Percentiles rank a stretch among this genome's conserved stretches.
phyloP scores from a whole-genome alignment of 2,113 vertebrate genomes.

The Sebastes schlegelii region DNA sequence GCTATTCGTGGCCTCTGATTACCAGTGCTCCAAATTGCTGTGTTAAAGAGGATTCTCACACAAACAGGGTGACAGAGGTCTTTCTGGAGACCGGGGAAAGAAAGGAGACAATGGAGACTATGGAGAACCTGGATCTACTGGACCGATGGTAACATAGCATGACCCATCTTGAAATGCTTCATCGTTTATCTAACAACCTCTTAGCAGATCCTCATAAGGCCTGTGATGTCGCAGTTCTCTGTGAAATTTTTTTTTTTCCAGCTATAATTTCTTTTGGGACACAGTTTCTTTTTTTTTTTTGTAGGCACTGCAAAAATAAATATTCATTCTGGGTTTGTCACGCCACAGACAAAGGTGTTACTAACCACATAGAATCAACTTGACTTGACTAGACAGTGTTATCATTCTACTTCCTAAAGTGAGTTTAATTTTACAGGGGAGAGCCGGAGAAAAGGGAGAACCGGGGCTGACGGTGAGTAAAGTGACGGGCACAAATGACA shows the following conservation, averaged over 20 bases:
- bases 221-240: neutral
- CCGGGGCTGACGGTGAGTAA: slow-evolving; percentile 88
- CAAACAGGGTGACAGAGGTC: slow-evolving; percentile 86
- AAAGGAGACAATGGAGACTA: slow-evolving; percentile 89
- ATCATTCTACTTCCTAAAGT: neutral
- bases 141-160: slow-evolving; percentile 80
- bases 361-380: no score
- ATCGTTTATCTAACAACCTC: neutral
- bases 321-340: no score
- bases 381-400: neutral
- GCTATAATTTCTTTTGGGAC: neutral
- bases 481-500: neutral
- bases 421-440: slow-evolving; percentile 78
- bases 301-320: neutral
- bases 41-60: neutral
- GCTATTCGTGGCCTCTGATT: neutral
- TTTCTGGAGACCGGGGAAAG: slow-evolving; percentile 82
- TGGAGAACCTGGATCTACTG: slow-evolving; percentile 85
- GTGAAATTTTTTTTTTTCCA: neutral
- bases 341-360: no score
- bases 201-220: neutral
- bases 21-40: neutral
- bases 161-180: neutral
- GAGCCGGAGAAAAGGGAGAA: slow-evolving; percentile 86
- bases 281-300: neutral